Evolutionary conservation across 1,140 invertebrate species (phyloP), one percentile per base, ranked within the genome.

Genomic region (Microvelia longipes): DNA sequence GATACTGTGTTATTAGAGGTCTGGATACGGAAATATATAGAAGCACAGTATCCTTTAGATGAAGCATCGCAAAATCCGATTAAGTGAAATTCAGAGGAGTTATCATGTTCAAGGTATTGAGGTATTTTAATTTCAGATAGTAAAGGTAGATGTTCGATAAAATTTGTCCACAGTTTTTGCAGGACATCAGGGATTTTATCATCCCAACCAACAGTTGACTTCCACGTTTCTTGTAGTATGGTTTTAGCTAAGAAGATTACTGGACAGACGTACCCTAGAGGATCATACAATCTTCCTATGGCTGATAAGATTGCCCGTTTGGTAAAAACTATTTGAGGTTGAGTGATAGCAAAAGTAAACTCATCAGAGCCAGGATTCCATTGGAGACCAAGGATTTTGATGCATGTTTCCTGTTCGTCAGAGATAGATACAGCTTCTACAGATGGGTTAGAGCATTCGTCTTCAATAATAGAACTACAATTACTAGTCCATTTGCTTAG

Each of bases 201-300:
- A 50, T 79, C 77, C 78, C 77, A 80, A 29, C 71, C 68, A 15
- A 78, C 26, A 64, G 75, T 74, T 24, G 30, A 1, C 14, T 61
- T 27, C 77, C 76, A 77, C n/a, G 77, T 35, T 67, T 74, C 28
- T 71, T 79, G 75, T n/a, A 79, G 30, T 14, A 77, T 63, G 19
- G 76, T 68, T 72, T 79, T 73, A 0, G 67, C 71, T 28, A 14
- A 69, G 14, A 77, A 71, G 13, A 74, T 73, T 14, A 75, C 74
- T 19, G 75, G 70, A 29, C 67, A 67, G 2, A 78, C 5, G 1
- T 78, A 72, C 2, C 78, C 78, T 28, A 79, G 69, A 0, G 77
- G 77, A 67, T 78, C 77, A 72, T 76, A 79, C 26, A 78, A 72
- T 68, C 72, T 72, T 29, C 70, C 74, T n/a, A 71, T 73, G 14